Percentiles rank a stretch among this genome's conserved stretches.
Conservation (phyloP, 1,140 invertebrate species). For the Eufriesea mexicana region DNA sequence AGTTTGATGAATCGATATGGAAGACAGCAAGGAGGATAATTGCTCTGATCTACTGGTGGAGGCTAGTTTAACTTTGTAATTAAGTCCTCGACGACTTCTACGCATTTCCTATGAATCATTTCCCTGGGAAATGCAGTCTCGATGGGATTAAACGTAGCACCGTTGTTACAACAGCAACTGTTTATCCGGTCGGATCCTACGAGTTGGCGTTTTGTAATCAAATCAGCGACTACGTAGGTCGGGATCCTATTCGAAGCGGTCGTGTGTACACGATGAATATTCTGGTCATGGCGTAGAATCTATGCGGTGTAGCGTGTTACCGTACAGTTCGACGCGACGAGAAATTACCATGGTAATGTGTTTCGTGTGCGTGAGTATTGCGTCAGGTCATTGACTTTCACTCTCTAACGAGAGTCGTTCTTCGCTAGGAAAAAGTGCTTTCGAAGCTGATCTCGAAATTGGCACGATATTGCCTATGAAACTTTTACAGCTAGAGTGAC, state of each 20-base stretch:
- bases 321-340: slow-evolving; percentile 44
- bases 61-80: slow-evolving; percentile 19
- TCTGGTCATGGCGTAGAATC: slow-evolving; percentile 43
- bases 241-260: slow-evolving; percentile 36
- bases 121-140: slow-evolving; percentile 20
- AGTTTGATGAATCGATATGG: no score
- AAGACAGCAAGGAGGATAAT: no score
- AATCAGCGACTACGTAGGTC: slow-evolving; percentile 46
- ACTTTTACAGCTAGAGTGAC: not conserved
- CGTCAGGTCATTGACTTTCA: slow-evolving; percentile 70
- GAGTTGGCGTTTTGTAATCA: slow-evolving; percentile 52
- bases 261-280: slow-evolving; percentile 48
- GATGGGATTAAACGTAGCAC: not conserved
- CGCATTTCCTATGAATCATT: slow-evolving; percentile 39
- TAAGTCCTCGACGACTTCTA: slow-evolving; percentile 23
- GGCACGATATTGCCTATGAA: not conserved
- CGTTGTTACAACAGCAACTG: slow-evolving; percentile 3
- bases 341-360: slow-evolving; percentile 70
- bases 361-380: slow-evolving; percentile 73
- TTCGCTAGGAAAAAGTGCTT: slow-evolving; percentile 21
- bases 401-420: slow-evolving; percentile 50
- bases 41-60: no score
- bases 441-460: slow-evolving; percentile 33
- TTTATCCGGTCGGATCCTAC: slow-evolving; percentile 43
- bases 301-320: slow-evolving; percentile 42